Base-by-base conservation (phyloP, 2,797 vertebrate species). In the Galagoides demidoff region DNA sequence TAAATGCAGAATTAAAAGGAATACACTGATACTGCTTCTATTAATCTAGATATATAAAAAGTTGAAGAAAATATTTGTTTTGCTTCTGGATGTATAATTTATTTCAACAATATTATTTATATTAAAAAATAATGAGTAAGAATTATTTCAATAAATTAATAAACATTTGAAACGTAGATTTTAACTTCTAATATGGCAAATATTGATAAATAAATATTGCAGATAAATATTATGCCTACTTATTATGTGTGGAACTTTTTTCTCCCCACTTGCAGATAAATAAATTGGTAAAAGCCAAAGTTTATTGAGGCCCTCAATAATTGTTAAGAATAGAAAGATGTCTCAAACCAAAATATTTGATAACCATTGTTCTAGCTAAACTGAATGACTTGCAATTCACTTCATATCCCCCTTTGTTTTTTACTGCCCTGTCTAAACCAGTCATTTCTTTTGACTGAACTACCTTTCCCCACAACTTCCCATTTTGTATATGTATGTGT, bases 121-220 rank as follows among this genome's bases (percentile, higher is more conserved):
- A 12, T 23, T 43, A 85, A 74, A 85, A 85, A 45, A 1, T 57
- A 63, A 78, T 45, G 14, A 13, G 2, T 43, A 79, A 16, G 59
- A 34, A 49, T 43, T 74, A 87, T 84, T 87, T 55, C 95, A 88
- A 77, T 59, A 87, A 39, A 90, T 86, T 39, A 89, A 57, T 49
- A 64, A 43, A 14, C 59, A 83, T 57, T 77, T 83, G 39, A 31
- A 77, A 70, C 61, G 17, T 16, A 10, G 27, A 27, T 52, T 88
- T 94, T 85, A 34, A 88, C 61, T 79, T 95, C 66, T 78, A 90
- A 84, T n/a, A 43, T 27, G 25, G 10, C 8, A 93, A 70, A 89
- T 34, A 39, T 61, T 86, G 59, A 27, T 27, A 59, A n/a, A n/a
- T n/a, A n/a, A n/a, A n/a, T n/a, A n/a, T n/a, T n/a, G n/a, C n/a